A percentile compares a stretch with the other conserved stretches of the same genome.
These are phyloP conservation scores for Bos javanicus DNA, from an alignment of 2,113 vertebrate species.

Conservation along the genomic window DNA sequence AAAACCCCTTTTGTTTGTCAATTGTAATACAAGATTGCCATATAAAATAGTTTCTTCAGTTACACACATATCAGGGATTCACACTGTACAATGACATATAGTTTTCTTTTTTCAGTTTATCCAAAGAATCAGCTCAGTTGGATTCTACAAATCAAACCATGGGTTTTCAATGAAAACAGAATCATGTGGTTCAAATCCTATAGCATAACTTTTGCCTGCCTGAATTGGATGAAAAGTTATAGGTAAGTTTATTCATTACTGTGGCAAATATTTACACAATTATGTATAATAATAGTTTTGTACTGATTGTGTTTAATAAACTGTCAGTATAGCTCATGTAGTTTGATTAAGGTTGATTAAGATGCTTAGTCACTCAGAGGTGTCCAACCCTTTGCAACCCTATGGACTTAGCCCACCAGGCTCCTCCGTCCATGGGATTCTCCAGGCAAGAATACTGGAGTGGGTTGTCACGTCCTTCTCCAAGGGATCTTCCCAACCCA, in stretches of 20 bases:
- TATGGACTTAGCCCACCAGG: neutral
- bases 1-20: neutral
- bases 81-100: neutral
- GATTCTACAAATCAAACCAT: conserved; percentile 53
- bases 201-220: neutral
- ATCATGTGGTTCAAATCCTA: conserved; percentile 44
- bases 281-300: neutral
- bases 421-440: neutral
- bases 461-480: neutral
- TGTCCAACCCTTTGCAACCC: neutral
- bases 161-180: neutral
- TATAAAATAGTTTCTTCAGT: conserved; percentile 2
- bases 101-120: conserved; percentile 48
- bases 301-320: conserved; percentile 37
- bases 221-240: conserved; percentile 54
- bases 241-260: conserved; percentile 70
- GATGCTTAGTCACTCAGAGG: neutral
- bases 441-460: neutral
- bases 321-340: neutral
- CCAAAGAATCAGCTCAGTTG: conserved; percentile 49
- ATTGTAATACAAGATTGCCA: neutral
- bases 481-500: neutral
- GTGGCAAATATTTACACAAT: neutral
- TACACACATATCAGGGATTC: neutral
- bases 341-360: conserved; percentile 28